Evolutionary conservation across 2,797 vertebrate species (phyloP).

Genomic region (Botia kubotai): DNA sequence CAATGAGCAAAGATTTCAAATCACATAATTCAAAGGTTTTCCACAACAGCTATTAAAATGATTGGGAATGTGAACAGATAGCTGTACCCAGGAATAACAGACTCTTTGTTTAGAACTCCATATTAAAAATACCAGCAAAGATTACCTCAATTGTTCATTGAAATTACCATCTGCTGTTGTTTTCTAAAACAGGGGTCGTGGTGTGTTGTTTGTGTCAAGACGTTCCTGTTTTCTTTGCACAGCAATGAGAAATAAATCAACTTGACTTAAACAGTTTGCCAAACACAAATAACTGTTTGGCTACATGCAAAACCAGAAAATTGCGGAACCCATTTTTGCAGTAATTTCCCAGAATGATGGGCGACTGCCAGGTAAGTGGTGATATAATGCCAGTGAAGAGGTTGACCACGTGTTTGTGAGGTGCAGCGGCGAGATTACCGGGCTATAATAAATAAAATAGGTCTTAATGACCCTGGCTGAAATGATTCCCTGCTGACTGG

Average conservation of each 20-base stretch:
- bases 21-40: background rate
- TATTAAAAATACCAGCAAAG: background rate
- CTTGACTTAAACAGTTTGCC: background rate
- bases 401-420: slow-evolving; percentile 67
- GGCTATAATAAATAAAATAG: slow-evolving; percentile 78
- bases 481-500: slow-evolving; percentile 68
- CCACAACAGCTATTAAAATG: background rate
- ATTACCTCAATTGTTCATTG: background rate
- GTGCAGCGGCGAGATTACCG: slow-evolving; percentile 70
- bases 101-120: background rate
- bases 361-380: slow-evolving; percentile 47
- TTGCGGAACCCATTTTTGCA: slow-evolving; percentile 67
- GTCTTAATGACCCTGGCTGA: slow-evolving; percentile 75
- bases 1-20: background rate
- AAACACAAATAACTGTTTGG: slow-evolving; percentile 21
- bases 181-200: background rate
- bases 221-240: background rate
- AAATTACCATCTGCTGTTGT: background rate
- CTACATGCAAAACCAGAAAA: slow-evolving; percentile 22
- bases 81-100: background rate
- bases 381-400: slow-evolving; percentile 63
- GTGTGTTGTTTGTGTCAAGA: background rate
- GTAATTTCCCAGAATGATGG: slow-evolving; percentile 63
- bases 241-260: background rate
- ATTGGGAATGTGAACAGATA: background rate